A percentile compares a stretch with the other conserved stretches of the same genome.
Evolutionary conservation across 2,797 vertebrate species (phyloP).

Genomic region (Gila robusta): DNA sequence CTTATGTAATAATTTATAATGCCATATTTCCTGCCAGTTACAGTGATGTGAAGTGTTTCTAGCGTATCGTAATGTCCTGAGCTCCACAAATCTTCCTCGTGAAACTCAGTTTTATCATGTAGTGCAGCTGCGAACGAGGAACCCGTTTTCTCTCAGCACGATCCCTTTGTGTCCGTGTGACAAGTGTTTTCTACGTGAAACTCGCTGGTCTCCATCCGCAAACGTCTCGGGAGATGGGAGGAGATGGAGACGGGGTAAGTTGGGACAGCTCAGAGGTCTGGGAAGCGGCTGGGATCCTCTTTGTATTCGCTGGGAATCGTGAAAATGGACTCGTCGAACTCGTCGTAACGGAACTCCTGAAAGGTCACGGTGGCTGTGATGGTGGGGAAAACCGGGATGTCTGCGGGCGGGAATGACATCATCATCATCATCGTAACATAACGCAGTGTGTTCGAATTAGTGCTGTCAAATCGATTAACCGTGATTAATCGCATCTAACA

Average conservation of each 20-base stretch:
- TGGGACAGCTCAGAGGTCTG: constrained; percentile 86
- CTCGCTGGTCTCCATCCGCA: constrained; percentile 34
- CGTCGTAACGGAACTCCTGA: constrained; percentile 97
- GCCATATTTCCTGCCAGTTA: constrained; percentile 66
- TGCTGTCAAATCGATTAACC: too few relatives aligned
- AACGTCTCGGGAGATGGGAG: not conserved
- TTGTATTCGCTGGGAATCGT: constrained; percentile 95
- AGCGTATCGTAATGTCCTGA: constrained; percentile 67
- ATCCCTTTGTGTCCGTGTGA: constrained; percentile 74
- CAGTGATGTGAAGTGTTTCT: constrained; percentile 56
- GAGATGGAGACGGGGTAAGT: not conserved
- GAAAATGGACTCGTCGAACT: constrained; percentile 92
- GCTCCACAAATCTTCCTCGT: constrained; percentile 67
- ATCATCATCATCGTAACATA: not conserved
- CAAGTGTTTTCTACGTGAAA: constrained; percentile 64
- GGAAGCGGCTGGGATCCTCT: constrained; percentile 97
- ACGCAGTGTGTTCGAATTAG: not conserved
- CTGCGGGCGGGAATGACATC: constrained; percentile 66
- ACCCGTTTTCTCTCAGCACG: constrained; percentile 54
- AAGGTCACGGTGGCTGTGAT: constrained; percentile 99
- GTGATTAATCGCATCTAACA: too few relatives aligned
- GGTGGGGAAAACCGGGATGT: constrained; percentile 97
- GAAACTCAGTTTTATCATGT: constrained; percentile 60
- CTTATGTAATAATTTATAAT: constrained; percentile 70
- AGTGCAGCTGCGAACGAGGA: constrained; percentile 65